Conservation (phyloP, 2,113 vertebrate genomes). For the Colinus virginianus region DNA sequence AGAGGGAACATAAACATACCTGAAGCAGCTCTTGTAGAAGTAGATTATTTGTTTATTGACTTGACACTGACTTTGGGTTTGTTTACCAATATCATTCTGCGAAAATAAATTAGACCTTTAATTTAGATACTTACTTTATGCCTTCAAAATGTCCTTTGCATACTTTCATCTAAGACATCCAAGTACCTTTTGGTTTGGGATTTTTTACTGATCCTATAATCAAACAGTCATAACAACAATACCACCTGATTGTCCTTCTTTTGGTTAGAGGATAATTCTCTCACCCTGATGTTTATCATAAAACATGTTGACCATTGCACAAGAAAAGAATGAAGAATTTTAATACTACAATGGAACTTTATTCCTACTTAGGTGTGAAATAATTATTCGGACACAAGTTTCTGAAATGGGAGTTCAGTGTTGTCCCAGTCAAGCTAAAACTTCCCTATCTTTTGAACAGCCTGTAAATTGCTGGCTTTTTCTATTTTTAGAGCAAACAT, state of each 20-base stretch:
- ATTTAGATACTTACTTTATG: neutral
- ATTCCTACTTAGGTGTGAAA: neutral
- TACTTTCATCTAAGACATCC: neutral
- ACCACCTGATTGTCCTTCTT: slow-evolving; percentile 10
- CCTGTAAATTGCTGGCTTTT: neutral
- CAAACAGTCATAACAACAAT: slow-evolving; percentile 43
- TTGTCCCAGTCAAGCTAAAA: neutral
- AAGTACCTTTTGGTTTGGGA: neutral
- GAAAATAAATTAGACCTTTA: slow-evolving; percentile 30
- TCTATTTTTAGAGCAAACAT: neutral
- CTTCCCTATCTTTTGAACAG: neutral
- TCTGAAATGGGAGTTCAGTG: neutral
- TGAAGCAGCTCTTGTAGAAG: neutral
- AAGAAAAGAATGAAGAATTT: neutral
- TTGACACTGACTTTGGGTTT: neutral
- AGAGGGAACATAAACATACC: slow-evolving; percentile 27
- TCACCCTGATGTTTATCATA: neutral
- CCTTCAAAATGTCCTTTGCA: neutral
- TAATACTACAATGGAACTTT: neutral
- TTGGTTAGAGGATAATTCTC: neutral
- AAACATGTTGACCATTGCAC: neutral
- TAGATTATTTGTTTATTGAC: neutral
- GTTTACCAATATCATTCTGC: slow-evolving; percentile 20
- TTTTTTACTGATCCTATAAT: slow-evolving; percentile 25
- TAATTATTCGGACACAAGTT: neutral